These are phyloP conservation scores for Mercenaria mercenaria DNA, from an alignment of 1,140 invertebrate species.

Conservation along the genomic window DNA sequence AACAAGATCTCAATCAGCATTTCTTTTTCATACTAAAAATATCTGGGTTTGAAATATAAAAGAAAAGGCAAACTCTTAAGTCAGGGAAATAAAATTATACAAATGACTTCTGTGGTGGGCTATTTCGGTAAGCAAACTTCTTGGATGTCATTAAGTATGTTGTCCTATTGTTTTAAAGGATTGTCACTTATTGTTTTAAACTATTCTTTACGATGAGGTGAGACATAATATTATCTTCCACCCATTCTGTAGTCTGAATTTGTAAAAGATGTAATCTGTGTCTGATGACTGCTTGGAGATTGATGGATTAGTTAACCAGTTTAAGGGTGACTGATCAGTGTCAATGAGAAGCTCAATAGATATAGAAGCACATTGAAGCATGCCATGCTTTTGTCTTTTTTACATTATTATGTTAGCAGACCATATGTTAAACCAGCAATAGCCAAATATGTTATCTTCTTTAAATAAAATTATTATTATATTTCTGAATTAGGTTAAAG, in stretches of 20 bases:
- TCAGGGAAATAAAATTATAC: no score
- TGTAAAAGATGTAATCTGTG: constrained; percentile 5
- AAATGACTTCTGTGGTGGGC: background rate
- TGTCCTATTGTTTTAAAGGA: background rate
- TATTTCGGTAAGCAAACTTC: background rate
- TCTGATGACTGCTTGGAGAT: constrained; percentile 12
- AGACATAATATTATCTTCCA: background rate
- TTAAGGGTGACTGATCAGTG: constrained; percentile 35
- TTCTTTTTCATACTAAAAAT: no score
- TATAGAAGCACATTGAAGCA: constrained; percentile 29
- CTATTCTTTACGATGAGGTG: background rate
- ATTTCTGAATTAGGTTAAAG: background rate
- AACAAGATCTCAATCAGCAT: no score
- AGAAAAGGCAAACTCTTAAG: no score
- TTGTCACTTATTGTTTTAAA: constrained; percentile 21
- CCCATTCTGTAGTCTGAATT: background rate
- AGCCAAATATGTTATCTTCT: no score
- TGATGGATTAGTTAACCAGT: constrained; percentile 31
- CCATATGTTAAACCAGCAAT: no score
- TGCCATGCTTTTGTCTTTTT: background rate
- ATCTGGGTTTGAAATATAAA: no score
- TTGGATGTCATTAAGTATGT: constrained; percentile 2
- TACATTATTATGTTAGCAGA: no score
- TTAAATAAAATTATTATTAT: no score
- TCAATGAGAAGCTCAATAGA: constrained; percentile 40